Evolutionary conservation across 2,113 vertebrate species (phyloP), one percentile per base, ranked within the genome.

Genomic region (Sinosuthora webbiana): DNA sequence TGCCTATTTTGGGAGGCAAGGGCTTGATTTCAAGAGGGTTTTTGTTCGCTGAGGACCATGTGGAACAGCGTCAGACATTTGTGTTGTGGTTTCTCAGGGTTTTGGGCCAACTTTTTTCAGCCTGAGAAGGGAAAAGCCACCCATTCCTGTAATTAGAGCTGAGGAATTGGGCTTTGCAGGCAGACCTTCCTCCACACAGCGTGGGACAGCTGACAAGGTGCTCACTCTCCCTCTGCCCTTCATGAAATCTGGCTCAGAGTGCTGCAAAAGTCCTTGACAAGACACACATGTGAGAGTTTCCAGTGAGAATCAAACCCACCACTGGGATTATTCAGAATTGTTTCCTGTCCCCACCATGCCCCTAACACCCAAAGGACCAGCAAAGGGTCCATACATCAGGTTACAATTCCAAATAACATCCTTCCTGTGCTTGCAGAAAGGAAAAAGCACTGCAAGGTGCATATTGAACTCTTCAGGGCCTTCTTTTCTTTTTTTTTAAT

Each of bases 51-150:
- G 63, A 88, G 70, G 67, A 64, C 86, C 92, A 39, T 20, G 89
- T 83, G 94, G 94, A 94, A 89, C 76, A 81, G 89, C 15, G 23
- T 90, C 91, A 87, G 80, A 59, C 33, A 8, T 90, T 91, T 90
- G 83, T 89, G 83, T 86, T 89, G 93, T 84, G 94, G 93, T 92
- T 97, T 96, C 94, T 93, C 93, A 83, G 91, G 89, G 77, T 62
- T 89, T 70, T 8, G 25, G 91, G 89, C 91, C 95, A 94, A 84
- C 55, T 95, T 70, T 95, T 90, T 87, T 75, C 80, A 92, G 94
- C 55, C 79, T 79, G 88, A 93, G 94, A 94, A 95, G 93, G 95
- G 82, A 96, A 96, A 96, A 96, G 68, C 91, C 93, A 93, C 94
- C 90, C 68, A 55, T 95, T 94, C 89, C 94, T 95, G 91, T 89